Base-by-base conservation (phyloP, 2,888 invertebrate genomes). In the Thecocarcelia acutangulata region DNA sequence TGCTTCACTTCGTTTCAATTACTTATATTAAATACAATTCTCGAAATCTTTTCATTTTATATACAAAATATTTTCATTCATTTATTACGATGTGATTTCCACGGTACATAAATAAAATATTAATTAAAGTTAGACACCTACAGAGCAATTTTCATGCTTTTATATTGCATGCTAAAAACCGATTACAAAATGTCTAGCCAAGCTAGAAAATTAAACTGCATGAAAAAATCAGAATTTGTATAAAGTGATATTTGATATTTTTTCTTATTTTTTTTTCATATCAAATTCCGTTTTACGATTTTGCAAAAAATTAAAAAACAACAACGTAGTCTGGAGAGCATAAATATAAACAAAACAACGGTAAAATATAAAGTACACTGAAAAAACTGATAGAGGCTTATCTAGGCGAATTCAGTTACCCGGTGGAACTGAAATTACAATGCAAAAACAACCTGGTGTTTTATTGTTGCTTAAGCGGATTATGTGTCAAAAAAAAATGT, bases 181-280 rank as follows among this genome's bases (percentile, higher is more conserved):
- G 68, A 73, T 81, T 77, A 73, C 44, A 50, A 56, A 69, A 52
- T 56, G 81, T 76, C 81, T 81, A 72, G 81, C 76, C 81, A 73
- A 42, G n/a, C 19, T 24, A 66, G 1, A n/a, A 74, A 64, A 64
- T 42, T 48, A 58, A 48, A 40, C 17, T 72, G 5, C 73, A 66
- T 0, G 54, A 63, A 33, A 66, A 9, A 24, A 58, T 64, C 58
- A 61, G 61, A 52, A 24, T 13, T 19, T 59, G 46, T 12, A 15
- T 58, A 15, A n/a, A 64, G 37, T 11, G 11, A 28, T 13, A 21
- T 63, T 33, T 52, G 19, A 6, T 54, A 37, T 33, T 63, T 33
- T 42, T 48, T 19, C 5, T n/a, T 17, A n/a, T 56, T 11, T 48
- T 37, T 42, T 9, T 33, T 33, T 33, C 9, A 8, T 8, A 33